Conservation (phyloP, 2,797 vertebrate genomes). For the Hyperoplus lanceolatus region DNA sequence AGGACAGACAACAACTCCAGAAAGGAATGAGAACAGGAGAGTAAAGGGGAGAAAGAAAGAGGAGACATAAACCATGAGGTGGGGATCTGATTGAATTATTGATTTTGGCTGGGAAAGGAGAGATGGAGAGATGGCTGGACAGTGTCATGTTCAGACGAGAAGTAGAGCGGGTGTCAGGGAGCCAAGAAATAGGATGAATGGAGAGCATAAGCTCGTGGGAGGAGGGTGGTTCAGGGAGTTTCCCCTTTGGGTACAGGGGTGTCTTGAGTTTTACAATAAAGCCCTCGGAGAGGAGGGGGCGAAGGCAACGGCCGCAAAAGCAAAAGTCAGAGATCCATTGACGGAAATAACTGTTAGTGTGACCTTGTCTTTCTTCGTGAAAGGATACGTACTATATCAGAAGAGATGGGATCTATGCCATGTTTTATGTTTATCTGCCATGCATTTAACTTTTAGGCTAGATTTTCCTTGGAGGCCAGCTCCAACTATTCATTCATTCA, state of each 20-base stretch:
- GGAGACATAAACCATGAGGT: slow-evolving; percentile 48
- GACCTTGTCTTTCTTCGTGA: background rate
- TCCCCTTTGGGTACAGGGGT: slow-evolving; percentile 20
- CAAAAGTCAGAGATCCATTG: slow-evolving; percentile 23
- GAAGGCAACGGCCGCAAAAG: slow-evolving; percentile 11
- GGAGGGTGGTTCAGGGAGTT: slow-evolving; percentile 33
- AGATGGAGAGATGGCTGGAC: slow-evolving; percentile 55
- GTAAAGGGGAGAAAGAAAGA: slow-evolving; percentile 34
- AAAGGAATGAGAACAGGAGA: background rate
- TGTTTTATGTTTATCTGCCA: background rate
- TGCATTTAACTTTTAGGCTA: background rate
- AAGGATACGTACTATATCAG: background rate
- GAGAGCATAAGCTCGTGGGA: slow-evolving; percentile 16
- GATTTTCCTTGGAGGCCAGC: background rate
- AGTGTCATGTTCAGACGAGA: slow-evolving; percentile 71
- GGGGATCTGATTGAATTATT: slow-evolving; percentile 81
- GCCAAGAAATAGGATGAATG: slow-evolving; percentile 44
- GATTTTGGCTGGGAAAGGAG: slow-evolving; percentile 78
- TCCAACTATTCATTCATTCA: no score
- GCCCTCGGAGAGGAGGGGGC: background rate
- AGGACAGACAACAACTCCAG: background rate
- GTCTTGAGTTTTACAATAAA: slow-evolving; percentile 67
- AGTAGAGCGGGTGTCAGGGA: slow-evolving; percentile 8
- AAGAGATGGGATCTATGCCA: background rate
- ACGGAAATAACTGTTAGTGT: background rate